These are phyloP conservation scores for Benthosema pterotum DNA, from an alignment of 2,797 vertebrate species.

Conservation along the genomic window DNA sequence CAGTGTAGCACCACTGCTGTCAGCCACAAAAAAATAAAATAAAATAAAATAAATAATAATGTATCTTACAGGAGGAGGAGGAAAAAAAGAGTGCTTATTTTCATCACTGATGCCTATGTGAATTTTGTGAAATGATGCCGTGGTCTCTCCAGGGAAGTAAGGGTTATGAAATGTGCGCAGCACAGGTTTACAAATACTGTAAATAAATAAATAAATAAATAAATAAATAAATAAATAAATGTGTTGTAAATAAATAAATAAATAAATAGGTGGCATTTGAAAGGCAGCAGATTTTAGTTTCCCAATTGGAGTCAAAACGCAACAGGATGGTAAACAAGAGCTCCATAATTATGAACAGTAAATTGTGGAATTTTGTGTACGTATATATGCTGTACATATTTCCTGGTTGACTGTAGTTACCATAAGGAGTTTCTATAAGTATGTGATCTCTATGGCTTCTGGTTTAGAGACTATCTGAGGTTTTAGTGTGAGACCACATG, in stretches of 20 bases:
- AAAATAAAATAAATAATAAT: slow-evolving; percentile 47
- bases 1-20: slow-evolving; percentile 47
- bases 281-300: no score
- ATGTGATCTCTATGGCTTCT: neutral
- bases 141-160: slow-evolving; percentile 24
- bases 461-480: no score
- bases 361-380: neutral
- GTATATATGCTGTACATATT: neutral
- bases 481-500: no score
- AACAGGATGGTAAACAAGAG: slow-evolving; percentile 7
- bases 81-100: slow-evolving; percentile 43
- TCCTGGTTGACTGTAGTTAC: neutral
- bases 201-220: no score
- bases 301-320: no score
- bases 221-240: no score
- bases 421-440: neutral
- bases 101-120: slow-evolving; percentile 48
- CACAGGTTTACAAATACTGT: neutral
- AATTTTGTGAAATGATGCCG: slow-evolving; percentile 49
- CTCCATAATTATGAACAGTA: slow-evolving; percentile 7
- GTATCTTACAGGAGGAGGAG: slow-evolving; percentile 15
- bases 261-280: no score
- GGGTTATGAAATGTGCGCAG: slow-evolving; percentile 21
- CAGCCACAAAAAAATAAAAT: slow-evolving; percentile 45
- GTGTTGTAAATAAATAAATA: no score